These are phyloP conservation scores for Anagrus nilaparvatae DNA, from an alignment of 1,140 invertebrate species.

Conservation along the genomic window DNA sequence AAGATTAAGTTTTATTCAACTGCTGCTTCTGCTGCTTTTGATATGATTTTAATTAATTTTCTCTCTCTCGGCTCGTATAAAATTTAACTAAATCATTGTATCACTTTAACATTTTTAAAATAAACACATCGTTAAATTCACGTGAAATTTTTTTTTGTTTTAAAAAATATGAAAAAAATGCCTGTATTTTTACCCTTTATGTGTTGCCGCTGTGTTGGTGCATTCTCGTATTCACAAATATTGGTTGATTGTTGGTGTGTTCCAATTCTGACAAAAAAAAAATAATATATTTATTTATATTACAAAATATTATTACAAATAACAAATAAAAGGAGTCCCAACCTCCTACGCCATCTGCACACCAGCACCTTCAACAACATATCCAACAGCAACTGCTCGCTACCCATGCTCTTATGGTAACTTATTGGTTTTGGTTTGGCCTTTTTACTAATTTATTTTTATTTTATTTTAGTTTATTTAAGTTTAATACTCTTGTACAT, in stretches of 20 bases:
- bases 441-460: conserved; percentile 40
- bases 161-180: too few relatives aligned
- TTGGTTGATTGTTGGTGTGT: conserved; percentile 47
- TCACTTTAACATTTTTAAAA: too few relatives aligned
- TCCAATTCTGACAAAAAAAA: too few relatives aligned
- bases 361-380: conserved; percentile 45
- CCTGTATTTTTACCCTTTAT: conserved; percentile 44
- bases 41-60: too few relatives aligned
- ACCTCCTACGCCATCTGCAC: conserved; percentile 41
- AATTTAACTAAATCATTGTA: too few relatives aligned
- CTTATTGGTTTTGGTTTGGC: conserved; percentile 45
- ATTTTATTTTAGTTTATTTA: conserved; percentile 18
- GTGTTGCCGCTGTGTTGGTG: conserved; percentile 42
- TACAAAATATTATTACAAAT: too few relatives aligned
- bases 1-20: too few relatives aligned
- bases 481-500: conserved; percentile 8
- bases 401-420: conserved; percentile 47
- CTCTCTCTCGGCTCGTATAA: conserved; percentile 1
- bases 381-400: conserved; percentile 46
- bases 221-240: conserved; percentile 42
- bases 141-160: too few relatives aligned
- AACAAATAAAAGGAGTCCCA: conserved; percentile 44
- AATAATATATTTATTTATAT: too few relatives aligned
- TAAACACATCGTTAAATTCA: too few relatives aligned
- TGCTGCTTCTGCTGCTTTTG: too few relatives aligned